phyloP scores from a whole-genome alignment of 2,888 invertebrate species.

The Eupithecia pulchellata region DNA sequence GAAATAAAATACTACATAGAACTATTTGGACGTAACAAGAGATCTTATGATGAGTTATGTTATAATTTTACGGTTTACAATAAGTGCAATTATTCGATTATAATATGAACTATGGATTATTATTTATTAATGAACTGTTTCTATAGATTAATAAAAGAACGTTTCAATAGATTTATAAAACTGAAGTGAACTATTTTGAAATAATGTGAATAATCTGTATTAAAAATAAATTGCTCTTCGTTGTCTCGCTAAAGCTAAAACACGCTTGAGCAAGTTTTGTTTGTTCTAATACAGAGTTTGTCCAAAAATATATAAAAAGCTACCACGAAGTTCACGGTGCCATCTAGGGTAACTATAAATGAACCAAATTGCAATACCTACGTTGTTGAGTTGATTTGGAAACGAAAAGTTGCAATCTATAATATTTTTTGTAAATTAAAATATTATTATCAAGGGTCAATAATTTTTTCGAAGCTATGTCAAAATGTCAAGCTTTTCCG shows the following conservation, averaged over 20 bases:
- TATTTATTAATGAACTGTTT: too few species aligned
- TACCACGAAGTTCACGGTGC: too few species aligned
- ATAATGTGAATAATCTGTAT: not conserved
- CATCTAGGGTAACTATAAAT: not conserved
- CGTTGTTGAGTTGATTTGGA: not conserved
- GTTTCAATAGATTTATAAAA: too few species aligned
- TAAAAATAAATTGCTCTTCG: too few species aligned
- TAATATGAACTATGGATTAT: too few species aligned
- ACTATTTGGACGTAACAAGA: conserved; percentile 59
- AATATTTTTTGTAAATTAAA: conserved; percentile 35
- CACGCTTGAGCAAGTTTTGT: too few species aligned
- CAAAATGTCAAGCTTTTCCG: not conserved
- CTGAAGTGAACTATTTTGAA: too few species aligned
- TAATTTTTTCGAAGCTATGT: not conserved
- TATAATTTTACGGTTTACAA: not conserved
- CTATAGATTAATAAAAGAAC: too few species aligned
- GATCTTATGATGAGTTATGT: conserved; percentile 48
- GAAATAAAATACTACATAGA: not conserved
- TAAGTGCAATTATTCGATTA: not conserved
- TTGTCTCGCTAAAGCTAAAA: too few species aligned
- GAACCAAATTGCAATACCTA: not conserved
- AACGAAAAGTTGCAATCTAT: conserved; percentile 9
- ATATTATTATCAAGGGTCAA: conserved; percentile 14
- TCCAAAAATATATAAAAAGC: too few species aligned
- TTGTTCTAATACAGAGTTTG: too few species aligned